Evolutionary conservation across 1,140 invertebrate genomes (phyloP).

Genomic region (Meloidogyne hapla): DNA sequence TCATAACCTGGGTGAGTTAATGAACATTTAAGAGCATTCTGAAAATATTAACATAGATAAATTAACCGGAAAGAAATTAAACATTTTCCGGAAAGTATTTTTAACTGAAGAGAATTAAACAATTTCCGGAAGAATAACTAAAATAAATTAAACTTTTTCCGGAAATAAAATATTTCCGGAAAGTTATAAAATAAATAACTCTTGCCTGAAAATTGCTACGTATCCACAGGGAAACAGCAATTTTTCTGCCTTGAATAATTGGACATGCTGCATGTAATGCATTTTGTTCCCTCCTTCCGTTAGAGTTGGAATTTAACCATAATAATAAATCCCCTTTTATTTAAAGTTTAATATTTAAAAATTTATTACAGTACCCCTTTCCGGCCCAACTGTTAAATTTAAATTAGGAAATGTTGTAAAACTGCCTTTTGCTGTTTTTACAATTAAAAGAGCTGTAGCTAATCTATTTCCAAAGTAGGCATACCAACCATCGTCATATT

Average conservation of each 20-base stretch:
- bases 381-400: conserved; percentile 39
- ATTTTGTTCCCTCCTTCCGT: conserved; percentile 37
- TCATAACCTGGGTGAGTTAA: conserved; percentile 33
- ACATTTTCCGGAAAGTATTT: too few relatives aligned
- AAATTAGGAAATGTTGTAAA: conserved; percentile 46
- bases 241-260: conserved; percentile 50
- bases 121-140: too few relatives aligned
- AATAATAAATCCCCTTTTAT: conserved; percentile 48
- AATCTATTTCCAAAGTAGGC: conserved; percentile 46
- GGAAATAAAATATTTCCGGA: too few relatives aligned
- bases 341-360: too few relatives aligned
- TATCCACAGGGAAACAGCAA: conserved; percentile 55
- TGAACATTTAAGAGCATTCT: conserved; percentile 33
- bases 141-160: too few relatives aligned
- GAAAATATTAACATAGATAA: too few relatives aligned
- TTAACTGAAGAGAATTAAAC: too few relatives aligned
- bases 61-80: too few relatives aligned
- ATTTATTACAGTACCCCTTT: conserved; percentile 30
- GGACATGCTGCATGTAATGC: conserved; percentile 54
- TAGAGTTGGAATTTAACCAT: conserved; percentile 51
- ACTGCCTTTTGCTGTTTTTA: conserved; percentile 42
- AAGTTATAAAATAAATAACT: too few relatives aligned
- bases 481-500: conserved; percentile 51
- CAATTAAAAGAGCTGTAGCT: conserved; percentile 46
- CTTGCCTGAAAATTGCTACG: conserved; percentile 47